Evolutionary conservation across 2,888 invertebrate species (phyloP), one percentile per base, ranked within the genome.

Genomic region (Hypolimnas misippus): DNA sequence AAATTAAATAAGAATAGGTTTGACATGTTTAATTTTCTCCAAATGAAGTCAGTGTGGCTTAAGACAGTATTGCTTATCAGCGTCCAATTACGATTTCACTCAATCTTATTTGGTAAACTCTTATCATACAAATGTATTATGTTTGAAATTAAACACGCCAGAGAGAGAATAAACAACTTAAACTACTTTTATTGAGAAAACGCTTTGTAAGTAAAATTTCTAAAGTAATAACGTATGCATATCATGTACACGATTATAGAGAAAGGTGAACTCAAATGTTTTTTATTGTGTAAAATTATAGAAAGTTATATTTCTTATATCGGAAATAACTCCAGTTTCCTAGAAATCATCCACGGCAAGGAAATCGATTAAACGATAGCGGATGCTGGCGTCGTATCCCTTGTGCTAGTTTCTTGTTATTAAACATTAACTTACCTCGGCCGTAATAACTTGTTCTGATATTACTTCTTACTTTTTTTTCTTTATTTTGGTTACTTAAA

Each of bases 311-410:
- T 17, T 54, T 19, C 17, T 17, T 29, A 16, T 25, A 51, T 44
- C 10, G 17, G 29, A 46, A 49, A 38, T 21, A 54, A 54, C 35
- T 38, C 25, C n/a, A 14, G 53, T 54, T 60, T 60, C 54, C 46
- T 60, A 60, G 60, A 54, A 49, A 60, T 54, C 46, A 60, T 60
- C 46, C 42, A 12, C 42, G 19, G 44, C 21, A 38, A 60, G 53
- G 59, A 60, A 60, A 53, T 60, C 59, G 53, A 60, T 19, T 51
- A 29, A 44, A 54, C 52, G 35, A 54, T 17, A 16, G 46, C 44
- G 33, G 44, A 59, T 40, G 33, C 52, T 54, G 52, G 44, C 31
- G 21, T 42, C 52, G 44, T 49, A 29, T 49, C 1, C 17, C 21
- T 44, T 59, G 33, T 25, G n/a, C 50, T 21, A 52, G 35, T 46